A percentile compares a stretch with the other conserved stretches of the same genome.
Evolutionary conservation across 2,888 invertebrate species (phyloP).

Genomic region (Schizaphis graminum): DNA sequence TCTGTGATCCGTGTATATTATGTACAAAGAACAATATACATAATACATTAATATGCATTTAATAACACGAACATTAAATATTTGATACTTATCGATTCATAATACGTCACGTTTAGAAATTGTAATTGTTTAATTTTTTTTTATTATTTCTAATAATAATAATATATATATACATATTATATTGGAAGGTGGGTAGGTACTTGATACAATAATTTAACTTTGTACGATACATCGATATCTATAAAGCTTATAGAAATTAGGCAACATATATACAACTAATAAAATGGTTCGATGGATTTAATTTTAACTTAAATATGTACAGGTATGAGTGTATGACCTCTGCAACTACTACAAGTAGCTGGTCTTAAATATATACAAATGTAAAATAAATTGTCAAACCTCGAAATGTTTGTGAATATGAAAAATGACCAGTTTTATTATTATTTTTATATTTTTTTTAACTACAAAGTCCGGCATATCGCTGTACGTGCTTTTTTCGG

Average conservation of each 20-base stretch:
- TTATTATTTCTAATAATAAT: neutral
- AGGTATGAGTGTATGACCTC: neutral
- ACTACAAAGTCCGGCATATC: slow-evolving; percentile 37
- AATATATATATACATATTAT: neutral
- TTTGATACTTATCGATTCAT: neutral
- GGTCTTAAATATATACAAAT: neutral
- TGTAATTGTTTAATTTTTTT: neutral
- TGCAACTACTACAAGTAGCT: neutral
- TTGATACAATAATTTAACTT: neutral
- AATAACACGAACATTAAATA: neutral
- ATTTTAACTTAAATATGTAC: neutral
- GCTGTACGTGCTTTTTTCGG: slow-evolving; percentile 35
- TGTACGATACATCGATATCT: neutral
- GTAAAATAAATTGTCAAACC: slow-evolving; percentile 24
- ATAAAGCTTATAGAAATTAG: neutral
- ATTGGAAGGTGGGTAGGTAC: neutral
- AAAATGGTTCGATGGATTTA: neutral
- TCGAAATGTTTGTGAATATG: slow-evolving; percentile 38
- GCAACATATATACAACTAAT: neutral
- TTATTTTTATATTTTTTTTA: neutral
- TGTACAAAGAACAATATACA: neutral
- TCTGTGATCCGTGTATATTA: neutral
- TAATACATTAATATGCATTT: neutral
- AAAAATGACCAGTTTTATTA: slow-evolving; percentile 40
- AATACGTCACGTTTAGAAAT: neutral